Percentiles rank a stretch among this genome's conserved stretches.
These are phyloP conservation scores for Eupelmus urozonus DNA, from an alignment of 2,888 invertebrate species.

Conservation along the genomic window DNA sequence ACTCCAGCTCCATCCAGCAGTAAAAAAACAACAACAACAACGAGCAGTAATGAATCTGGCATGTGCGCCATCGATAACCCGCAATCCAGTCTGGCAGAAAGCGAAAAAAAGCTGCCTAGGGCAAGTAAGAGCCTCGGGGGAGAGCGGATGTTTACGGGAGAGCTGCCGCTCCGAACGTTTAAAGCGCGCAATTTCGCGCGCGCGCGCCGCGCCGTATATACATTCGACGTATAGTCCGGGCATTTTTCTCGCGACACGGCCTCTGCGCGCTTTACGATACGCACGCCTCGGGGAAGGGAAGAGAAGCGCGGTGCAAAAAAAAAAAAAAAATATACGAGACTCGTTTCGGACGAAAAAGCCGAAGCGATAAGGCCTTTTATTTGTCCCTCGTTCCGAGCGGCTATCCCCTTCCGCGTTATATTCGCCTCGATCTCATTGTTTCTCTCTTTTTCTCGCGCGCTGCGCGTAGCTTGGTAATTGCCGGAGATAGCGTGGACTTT, in stretches of 20 bases:
- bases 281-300: not conserved
- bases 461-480: not conserved
- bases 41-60: too few relatives aligned
- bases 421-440: constrained; percentile 6
- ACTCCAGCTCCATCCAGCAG: too few relatives aligned
- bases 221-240: too few relatives aligned
- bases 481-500: not conserved
- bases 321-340: not conserved
- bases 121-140: not conserved
- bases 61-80: constrained; percentile 4
- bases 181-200: constrained; percentile 4
- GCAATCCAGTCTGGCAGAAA: not conserved
- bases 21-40: too few relatives aligned
- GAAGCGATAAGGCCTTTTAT: constrained; percentile 44
- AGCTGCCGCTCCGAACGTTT: not conserved
- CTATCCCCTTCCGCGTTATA: not conserved
- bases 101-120: not conserved
- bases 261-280: constrained; percentile 27
- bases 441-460: not conserved
- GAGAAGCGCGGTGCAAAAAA: not conserved
- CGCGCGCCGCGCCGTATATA: not conserved
- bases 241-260: not conserved
- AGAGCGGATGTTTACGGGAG: not conserved
- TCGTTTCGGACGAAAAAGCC: constrained; percentile 14
- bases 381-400: not conserved